Evolutionary conservation across 92 coral and sea anemone genomes (phyloP), one percentile per base, ranked within the genome.

Genomic region (Palythoa grandiflora): DNA sequence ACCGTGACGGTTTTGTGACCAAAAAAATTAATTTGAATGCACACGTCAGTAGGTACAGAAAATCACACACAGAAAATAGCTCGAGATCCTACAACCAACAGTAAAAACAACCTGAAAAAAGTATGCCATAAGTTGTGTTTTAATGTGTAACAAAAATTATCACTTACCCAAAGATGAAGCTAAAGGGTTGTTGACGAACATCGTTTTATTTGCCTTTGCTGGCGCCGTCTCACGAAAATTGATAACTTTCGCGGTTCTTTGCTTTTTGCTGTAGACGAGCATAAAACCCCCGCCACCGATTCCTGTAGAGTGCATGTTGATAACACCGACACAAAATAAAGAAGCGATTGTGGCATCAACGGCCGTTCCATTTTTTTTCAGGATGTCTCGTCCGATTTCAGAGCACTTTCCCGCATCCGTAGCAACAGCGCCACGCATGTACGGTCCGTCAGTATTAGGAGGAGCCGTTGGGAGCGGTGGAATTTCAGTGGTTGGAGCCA

Each of bases 351-450:
- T 88, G 9, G 94, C 90, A 51, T 91, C 94, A 65, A 91, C 78
- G 2, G 94, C 94, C 2, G 92, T 61, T 14, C 94, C 94, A 17
- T 85, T 85, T 85, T 75, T 72, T 65, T 85, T 89, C 11, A 91
- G 68, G 68, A 91, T 91, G 38, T 91, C 90, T 11, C 94, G 92
- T 20, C 94, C 94, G 10, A 91, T 89, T 68, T 91, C 90, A 73
- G 94, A 91, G 71, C 97, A 94, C 8, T 83, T 89, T 13, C 91
- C 93, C 3, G 94, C 97, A 77, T 92, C 95, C 13, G 97, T 91
- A 14, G 97, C 89, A 19, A 94, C 95, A 1, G 93, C 95, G 57
- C 92, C 97, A n/a, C 77, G 71, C 14, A 40, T 35, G 88, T 90
- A 94, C 19, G 97, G 95, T 17, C 95, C 95, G 6, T 85, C 94